A percentile compares a stretch with the other conserved stretches of the same genome.
Conservation (phyloP, 2,888 invertebrate genomes). For the Drosophila affinis region DNA sequence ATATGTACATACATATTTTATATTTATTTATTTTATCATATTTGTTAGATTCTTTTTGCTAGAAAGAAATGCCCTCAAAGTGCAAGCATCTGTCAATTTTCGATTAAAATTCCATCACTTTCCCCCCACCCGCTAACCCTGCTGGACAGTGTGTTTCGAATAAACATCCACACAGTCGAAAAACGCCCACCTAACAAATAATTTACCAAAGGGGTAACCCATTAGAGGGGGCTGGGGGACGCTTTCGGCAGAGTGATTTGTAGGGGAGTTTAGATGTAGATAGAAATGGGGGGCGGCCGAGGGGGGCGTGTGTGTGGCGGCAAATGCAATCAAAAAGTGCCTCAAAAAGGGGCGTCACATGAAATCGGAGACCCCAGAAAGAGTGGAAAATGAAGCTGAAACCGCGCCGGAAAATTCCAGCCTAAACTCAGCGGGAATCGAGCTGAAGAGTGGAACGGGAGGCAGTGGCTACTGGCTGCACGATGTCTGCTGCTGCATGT, state of each 20-base stretch:
- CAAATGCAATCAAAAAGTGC: conserved; percentile 60
- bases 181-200: conserved; percentile 28
- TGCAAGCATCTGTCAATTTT: background rate
- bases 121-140: background rate
- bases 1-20: too few species aligned
- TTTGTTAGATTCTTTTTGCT: too few species aligned
- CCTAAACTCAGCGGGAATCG: background rate
- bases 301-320: conserved; percentile 27
- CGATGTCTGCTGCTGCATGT: conserved; percentile 16
- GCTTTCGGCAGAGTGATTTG: background rate
- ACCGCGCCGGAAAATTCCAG: conserved; percentile 1
- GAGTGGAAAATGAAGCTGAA: conserved; percentile 28
- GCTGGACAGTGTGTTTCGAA: conserved; percentile 43
- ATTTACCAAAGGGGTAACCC: conserved; percentile 17
- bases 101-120: background rate
- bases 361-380: conserved; percentile 33
- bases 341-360: conserved; percentile 43
- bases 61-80: too few species aligned
- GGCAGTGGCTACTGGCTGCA: background rate
- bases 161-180: conserved; percentile 29
- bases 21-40: too few species aligned
- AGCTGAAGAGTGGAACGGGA: background rate
- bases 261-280: background rate
- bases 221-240: background rate
- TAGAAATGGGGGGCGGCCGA: conserved; percentile 6